Base-by-base conservation (phyloP, 2,888 invertebrate species). In the Lymantria monacha region DNA sequence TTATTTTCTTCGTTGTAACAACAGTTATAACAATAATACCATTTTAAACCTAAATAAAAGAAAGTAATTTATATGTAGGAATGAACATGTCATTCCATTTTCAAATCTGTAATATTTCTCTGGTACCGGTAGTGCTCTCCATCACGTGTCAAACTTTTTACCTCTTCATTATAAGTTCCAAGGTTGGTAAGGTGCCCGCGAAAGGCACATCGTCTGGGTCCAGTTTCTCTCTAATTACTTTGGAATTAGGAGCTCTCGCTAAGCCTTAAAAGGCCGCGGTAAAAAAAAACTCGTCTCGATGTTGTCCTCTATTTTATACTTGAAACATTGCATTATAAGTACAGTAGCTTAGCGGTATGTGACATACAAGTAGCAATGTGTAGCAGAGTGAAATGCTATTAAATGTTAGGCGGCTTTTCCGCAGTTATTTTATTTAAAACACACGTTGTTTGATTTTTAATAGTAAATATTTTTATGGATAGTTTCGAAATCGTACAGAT, bases 151-250 rank as follows among this genome's bases (percentile, higher is more conserved):
- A 33, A 33, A 33, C 52, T 70, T 69, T 68, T 69, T 60, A 73
- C 57, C 56, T 59, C 69, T 70, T 77, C 69, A 77, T 79, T 78
- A 78, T 63, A 69, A 57, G 52, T 60, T 61, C 76, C 78, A 65
- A 74, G 73, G 74, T 79, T 55, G 76, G 74, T 57, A 62, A 44
- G 56, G 59, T 50, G 55, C 12, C 48, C 41, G 58, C 62, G 50
- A 66, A 71, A 48, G 46, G 60, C 57, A 46, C 63, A 59, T 63
- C 70, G 75, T 73, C 70, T 72, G 72, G 61, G 67, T 66, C 76
- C 61, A 79, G 80, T 86, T 87, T 86, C 85, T 75, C 79, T 85
- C 72, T 82, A 83, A 83, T 83, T 80, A 78, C 79, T 72, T 57
- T 57, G 77, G 80, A 78, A 81, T 83, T 82, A 80, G 83, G 79